phyloP scores from a whole-genome alignment of 2,797 vertebrate genomes.

The Chelon labrosus region DNA sequence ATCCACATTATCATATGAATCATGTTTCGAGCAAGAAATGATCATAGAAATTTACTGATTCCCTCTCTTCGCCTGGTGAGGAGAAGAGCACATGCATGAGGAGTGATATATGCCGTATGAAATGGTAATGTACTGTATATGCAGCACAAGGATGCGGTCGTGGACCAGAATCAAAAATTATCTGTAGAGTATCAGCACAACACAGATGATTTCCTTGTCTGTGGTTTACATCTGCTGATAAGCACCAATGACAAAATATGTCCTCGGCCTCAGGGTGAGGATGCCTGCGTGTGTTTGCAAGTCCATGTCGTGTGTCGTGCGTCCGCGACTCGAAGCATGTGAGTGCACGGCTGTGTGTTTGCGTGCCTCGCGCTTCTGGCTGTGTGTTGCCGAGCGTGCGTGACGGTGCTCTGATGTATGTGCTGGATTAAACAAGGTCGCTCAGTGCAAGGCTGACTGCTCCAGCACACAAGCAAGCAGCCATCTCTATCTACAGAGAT shows the following conservation, averaged over 20 bases:
- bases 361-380: slow-evolving; percentile 31
- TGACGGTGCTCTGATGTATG: slow-evolving; percentile 54
- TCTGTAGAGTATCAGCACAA: slow-evolving; percentile 29
- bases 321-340: slow-evolving; percentile 14
- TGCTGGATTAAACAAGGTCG: slow-evolving; percentile 82
- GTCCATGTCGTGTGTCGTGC: slow-evolving; percentile 13
- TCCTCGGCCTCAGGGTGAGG: slow-evolving; percentile 68
- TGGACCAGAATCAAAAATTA: slow-evolving; percentile 30
- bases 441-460: slow-evolving; percentile 66
- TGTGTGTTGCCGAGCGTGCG: slow-evolving; percentile 43
- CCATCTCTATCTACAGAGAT: slow-evolving; percentile 19
- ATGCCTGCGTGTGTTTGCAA: slow-evolving; percentile 33
- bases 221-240: slow-evolving; percentile 67
- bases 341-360: slow-evolving; percentile 14
- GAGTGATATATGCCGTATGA: slow-evolving; percentile 19
- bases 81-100: slow-evolving; percentile 6
- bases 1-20: slow-evolving; percentile 37
- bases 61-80: slow-evolving; percentile 3
- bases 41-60: slow-evolving; percentile 51
- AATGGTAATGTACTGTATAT: slow-evolving; percentile 17
- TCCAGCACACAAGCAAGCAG: slow-evolving; percentile 14
- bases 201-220: slow-evolving; percentile 58
- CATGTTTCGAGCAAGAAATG: slow-evolving; percentile 30
- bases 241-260: slow-evolving; percentile 79
- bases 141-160: slow-evolving; percentile 45